Conservation (phyloP, 2,113 vertebrate species). For the Macroglossus sobrinus region DNA sequence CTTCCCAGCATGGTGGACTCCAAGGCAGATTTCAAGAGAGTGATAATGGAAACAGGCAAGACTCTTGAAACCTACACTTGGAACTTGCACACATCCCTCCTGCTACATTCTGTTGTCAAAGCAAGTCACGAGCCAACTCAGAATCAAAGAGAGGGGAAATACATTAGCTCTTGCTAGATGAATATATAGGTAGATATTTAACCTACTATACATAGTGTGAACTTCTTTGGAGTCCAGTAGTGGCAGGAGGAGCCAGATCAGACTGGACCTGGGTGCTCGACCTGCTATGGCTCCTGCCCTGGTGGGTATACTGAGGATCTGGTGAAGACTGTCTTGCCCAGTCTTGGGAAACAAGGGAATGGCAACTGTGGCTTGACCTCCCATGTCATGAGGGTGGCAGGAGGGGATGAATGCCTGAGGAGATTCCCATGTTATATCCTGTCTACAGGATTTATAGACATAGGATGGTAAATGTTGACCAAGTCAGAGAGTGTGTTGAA, state of each 20-base stretch:
- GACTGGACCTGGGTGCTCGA: neutral
- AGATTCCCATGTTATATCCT: neutral
- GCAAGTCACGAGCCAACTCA: neutral
- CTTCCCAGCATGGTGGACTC: neutral
- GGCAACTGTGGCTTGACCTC: neutral
- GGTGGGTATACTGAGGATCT: neutral
- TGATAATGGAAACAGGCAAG: neutral
- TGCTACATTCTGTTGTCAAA: neutral
- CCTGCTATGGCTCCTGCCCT: too few relatives aligned
- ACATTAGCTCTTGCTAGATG: neutral
- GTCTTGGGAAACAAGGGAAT: neutral
- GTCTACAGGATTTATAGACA: too few relatives aligned
- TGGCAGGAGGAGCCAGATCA: neutral
- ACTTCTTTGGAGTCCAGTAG: neutral
- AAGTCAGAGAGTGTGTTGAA: neutral
- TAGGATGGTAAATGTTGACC: neutral
- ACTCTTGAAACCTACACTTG: neutral
- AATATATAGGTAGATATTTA: neutral
- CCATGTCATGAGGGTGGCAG: neutral
- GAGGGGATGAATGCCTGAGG: neutral
- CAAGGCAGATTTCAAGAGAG: neutral
- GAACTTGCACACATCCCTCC: neutral
- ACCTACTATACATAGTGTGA: neutral
- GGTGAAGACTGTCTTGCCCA: neutral
- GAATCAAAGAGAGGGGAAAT: neutral